Evolutionary conservation across 2,797 vertebrate genomes (phyloP), one percentile per base, ranked within the genome.

Genomic region (Tapirus indicus): DNA sequence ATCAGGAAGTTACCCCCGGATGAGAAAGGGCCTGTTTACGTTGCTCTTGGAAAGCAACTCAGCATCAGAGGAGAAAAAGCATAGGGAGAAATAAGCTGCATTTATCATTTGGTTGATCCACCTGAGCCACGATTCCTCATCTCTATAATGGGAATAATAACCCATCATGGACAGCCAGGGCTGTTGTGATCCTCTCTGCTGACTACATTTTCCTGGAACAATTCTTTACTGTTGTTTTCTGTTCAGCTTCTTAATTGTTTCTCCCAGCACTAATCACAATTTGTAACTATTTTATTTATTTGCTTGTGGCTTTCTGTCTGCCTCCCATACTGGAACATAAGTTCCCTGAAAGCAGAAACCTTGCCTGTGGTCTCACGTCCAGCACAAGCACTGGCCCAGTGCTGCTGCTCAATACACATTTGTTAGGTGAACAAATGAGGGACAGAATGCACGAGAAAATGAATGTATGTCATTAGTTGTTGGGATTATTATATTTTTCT

Each of bases 111-210:
- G 14, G 13, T 20, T 49, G 35, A 29, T 41, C 9, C 14, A 23
- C 18, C 10, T 5, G 29, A 62, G 9, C 17, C 25, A 58, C 2
- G 0, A 14, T 35, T 25, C 66, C 58, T 72, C 7, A 18, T 66
- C 52, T 52, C 16, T 18, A 3, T 27, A 85, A 41, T 13, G 49
- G 78, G 29, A 18, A 85, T 21, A 77, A 56, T 27, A n/a, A 41
- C 0, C 10, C 21, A 0, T 52, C 4, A 3, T 3, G 10, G 9
- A 16, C 14, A 23, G 27, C 7, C 23, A 8, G 20, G 12, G 4
- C 41, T n/a, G 1, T 32, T 3, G 3, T 12, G 17, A 7, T n/a
- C 3, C 44, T 38, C 23, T 74, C 23, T 79, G 38, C 25, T 0
- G 7, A 71, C 17, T 12, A 20, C 3, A 11, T 25, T 23, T 60